phyloP scores from a whole-genome alignment of 1,140 invertebrate species.

The Choristoneura fumiferana region DNA sequence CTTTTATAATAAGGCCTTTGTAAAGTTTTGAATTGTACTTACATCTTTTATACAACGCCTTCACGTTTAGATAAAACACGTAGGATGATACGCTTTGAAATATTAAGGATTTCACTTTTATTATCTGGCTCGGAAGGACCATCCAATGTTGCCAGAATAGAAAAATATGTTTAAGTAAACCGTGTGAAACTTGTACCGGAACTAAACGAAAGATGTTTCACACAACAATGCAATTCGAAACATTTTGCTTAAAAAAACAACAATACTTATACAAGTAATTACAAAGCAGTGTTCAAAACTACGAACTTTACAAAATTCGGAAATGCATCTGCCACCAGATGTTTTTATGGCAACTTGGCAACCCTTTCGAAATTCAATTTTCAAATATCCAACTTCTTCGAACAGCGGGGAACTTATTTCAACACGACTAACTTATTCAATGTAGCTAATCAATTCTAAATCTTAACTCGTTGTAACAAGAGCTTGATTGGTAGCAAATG shows the following conservation, averaged over 20 bases:
- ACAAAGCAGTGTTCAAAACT: slow-evolving; percentile 2
- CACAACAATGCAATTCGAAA: not conserved
- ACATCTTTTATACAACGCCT: no score
- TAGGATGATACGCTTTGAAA: no score
- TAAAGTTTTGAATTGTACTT: not conserved
- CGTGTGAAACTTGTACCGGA: not conserved
- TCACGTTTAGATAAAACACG: no score
- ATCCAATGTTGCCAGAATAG: no score
- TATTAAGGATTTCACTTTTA: no score
- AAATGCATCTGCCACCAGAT: slow-evolving; percentile 37
- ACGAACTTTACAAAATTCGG: slow-evolving; percentile 11
- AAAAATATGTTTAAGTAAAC: not conserved
- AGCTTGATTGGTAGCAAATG: no score
- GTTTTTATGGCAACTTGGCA: slow-evolving; percentile 31
- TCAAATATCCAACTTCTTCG: slow-evolving; percentile 22
- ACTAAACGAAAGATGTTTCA: not conserved
- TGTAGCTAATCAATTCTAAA: not conserved
- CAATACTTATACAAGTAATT: not conserved
- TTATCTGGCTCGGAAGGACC: no score
- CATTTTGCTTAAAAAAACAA: not conserved
- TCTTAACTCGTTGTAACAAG: not conserved
- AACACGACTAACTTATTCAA: no score
- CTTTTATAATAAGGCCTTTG: no score
- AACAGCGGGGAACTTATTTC: slow-evolving; percentile 14
- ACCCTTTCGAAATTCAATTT: slow-evolving; percentile 29